These are phyloP conservation scores for Lithophane ornitopus DNA, from an alignment of 2,888 invertebrate genomes.

Conservation along the genomic window DNA sequence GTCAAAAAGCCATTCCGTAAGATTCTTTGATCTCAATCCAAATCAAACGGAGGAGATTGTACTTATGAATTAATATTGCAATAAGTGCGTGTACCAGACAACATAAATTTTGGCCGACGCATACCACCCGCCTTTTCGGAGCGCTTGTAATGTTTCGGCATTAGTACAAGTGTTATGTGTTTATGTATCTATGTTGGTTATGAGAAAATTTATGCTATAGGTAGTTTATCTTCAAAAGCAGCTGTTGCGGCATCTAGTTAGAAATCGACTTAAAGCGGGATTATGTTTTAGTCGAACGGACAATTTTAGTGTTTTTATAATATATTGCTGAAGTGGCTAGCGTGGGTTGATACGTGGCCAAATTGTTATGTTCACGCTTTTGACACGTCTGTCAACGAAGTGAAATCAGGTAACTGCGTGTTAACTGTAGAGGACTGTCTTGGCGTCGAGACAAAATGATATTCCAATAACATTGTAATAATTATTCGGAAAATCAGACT, in stretches of 20 bases:
- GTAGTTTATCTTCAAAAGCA: constrained; percentile 66
- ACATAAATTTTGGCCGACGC: constrained; percentile 65
- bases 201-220: constrained; percentile 66
- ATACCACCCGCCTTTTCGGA: constrained; percentile 47
- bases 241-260: constrained; percentile 50
- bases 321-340: constrained; percentile 48
- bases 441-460: constrained; percentile 63
- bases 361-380: constrained; percentile 67
- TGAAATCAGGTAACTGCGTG: constrained; percentile 64
- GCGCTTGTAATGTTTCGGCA: constrained; percentile 63
- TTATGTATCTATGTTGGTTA: constrained; percentile 63
- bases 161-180: constrained; percentile 62
- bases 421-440: constrained; percentile 62
- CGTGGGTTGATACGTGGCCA: constrained; percentile 63
- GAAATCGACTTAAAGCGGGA: constrained; percentile 50
- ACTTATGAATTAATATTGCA: constrained; percentile 54
- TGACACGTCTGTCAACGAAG: constrained; percentile 63
- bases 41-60: constrained; percentile 58
- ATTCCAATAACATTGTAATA: constrained; percentile 59
- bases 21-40: constrained; percentile 69
- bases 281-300: constrained; percentile 37
- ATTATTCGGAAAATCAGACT: constrained; percentile 39
- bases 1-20: constrained; percentile 37
- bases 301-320: constrained; percentile 54
- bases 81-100: constrained; percentile 51